Evolutionary conservation across 2,888 invertebrate genomes (phyloP).

Genomic region (Eilema depressum): DNA sequence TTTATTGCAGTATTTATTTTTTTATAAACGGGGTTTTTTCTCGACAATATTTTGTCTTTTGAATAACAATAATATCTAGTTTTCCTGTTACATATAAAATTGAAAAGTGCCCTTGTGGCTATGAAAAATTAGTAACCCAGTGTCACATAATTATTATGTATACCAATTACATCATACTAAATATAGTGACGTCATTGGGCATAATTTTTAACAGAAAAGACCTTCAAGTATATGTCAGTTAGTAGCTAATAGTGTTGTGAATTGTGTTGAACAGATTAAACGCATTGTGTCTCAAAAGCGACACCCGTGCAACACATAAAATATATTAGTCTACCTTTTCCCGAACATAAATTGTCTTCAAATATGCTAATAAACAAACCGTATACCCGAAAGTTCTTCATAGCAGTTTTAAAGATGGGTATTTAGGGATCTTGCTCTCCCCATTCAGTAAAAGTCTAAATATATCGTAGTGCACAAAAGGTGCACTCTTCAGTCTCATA

Average conservation of each 20-base stretch:
- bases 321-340: background rate
- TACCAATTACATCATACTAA: background rate
- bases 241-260: too few relatives aligned
- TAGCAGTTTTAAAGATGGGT: background rate
- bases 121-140: too few relatives aligned
- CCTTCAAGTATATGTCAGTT: too few relatives aligned
- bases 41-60: background rate
- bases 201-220: background rate
- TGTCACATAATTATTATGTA: too few relatives aligned
- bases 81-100: background rate
- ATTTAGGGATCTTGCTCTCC: background rate
- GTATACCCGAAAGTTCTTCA: background rate
- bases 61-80: background rate
- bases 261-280: background rate
- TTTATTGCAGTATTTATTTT: too few relatives aligned
- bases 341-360: background rate
- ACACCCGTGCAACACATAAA: background rate
- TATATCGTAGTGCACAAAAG: background rate
- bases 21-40: background rate
- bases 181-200: background rate
- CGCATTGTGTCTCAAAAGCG: background rate
- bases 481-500: background rate
- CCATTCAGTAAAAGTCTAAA: background rate
- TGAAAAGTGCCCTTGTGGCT: background rate
- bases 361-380: background rate